A percentile compares a stretch with the other conserved stretches of the same genome.
Evolutionary conservation across 1,140 invertebrate genomes (phyloP).

Genomic region (Cheumatopsyche charites): DNA sequence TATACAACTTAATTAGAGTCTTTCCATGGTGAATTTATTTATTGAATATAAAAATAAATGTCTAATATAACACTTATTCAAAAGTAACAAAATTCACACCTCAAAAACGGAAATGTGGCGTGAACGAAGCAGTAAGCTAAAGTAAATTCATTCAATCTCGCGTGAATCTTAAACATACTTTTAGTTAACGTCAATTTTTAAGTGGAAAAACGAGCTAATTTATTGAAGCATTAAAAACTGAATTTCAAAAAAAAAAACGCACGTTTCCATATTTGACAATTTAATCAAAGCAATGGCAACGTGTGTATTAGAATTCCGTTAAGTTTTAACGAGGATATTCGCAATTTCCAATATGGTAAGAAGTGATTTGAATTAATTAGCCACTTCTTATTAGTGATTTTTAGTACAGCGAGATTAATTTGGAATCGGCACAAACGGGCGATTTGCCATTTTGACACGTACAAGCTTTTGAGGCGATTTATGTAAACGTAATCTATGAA

Average conservation of each 20-base stretch:
- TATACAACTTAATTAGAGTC: not conserved
- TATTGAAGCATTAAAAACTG: too few relatives aligned
- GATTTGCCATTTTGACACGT: too few relatives aligned
- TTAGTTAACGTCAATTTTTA: conserved; percentile 5
- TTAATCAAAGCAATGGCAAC: not conserved
- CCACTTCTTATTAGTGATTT: too few relatives aligned
- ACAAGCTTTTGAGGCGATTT: too few relatives aligned
- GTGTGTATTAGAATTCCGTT: too few relatives aligned
- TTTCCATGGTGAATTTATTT: not conserved
- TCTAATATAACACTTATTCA: conserved; percentile 5
- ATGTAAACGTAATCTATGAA: too few relatives aligned
- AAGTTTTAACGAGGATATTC: too few relatives aligned
- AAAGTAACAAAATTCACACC: conserved; percentile 21
- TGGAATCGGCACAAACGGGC: too few relatives aligned
- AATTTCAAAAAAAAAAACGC: not conserved
- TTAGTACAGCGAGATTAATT: too few relatives aligned
- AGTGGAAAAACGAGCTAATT: too few relatives aligned
- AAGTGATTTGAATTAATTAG: too few relatives aligned
- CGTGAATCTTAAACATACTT: conserved; percentile 14
- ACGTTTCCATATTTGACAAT: conserved; percentile 3
- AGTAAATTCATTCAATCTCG: conserved; percentile 17
- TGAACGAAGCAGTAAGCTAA: conserved; percentile 23
- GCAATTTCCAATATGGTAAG: too few relatives aligned
- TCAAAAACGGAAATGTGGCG: conserved; percentile 14
- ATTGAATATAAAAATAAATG: conserved; percentile 10